Conservation (phyloP, 37 sponge, comb jelly and placozoan genomes). For the Petrosia ficiformis region DNA sequence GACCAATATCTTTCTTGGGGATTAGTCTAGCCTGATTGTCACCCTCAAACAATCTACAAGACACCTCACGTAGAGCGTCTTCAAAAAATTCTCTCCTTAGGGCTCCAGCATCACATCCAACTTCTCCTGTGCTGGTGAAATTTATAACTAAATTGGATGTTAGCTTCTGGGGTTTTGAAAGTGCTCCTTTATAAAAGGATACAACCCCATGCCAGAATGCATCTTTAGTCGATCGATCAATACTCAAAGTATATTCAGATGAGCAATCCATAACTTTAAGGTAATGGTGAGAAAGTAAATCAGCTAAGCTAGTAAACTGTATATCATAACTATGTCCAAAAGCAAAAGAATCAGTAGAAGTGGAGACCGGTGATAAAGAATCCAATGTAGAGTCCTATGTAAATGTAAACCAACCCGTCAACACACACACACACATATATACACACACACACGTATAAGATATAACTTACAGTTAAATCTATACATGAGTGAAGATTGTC, state of each 20-base stretch:
- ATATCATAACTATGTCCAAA: too few species aligned
- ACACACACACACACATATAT: too few species aligned
- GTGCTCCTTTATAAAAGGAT: constrained; percentile 36
- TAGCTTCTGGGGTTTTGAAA: constrained; percentile 22
- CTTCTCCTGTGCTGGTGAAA: constrained; percentile 29
- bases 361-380: too few species aligned
- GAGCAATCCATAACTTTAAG: too few species aligned
- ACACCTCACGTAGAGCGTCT: constrained; percentile 9
- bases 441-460: too few species aligned
- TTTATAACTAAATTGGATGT: constrained; percentile 2
- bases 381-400: too few species aligned
- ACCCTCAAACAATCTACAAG: constrained; percentile 45
- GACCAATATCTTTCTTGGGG: constrained; percentile 26
- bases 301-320: too few species aligned
- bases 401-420: too few species aligned
- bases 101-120: constrained; percentile 50
- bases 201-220: constrained; percentile 13
- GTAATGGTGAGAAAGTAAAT: too few species aligned
- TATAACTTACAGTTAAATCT: too few species aligned
- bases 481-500: too few species aligned
- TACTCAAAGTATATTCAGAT: not conserved
- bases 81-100: constrained; percentile 48
- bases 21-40: constrained; percentile 4
- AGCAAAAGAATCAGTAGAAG: too few species aligned
- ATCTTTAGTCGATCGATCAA: constrained; percentile 18